Evolutionary conservation across 1,140 invertebrate species (phyloP), one percentile per base, ranked within the genome.

Genomic region (Odontomachus brunneus): DNA sequence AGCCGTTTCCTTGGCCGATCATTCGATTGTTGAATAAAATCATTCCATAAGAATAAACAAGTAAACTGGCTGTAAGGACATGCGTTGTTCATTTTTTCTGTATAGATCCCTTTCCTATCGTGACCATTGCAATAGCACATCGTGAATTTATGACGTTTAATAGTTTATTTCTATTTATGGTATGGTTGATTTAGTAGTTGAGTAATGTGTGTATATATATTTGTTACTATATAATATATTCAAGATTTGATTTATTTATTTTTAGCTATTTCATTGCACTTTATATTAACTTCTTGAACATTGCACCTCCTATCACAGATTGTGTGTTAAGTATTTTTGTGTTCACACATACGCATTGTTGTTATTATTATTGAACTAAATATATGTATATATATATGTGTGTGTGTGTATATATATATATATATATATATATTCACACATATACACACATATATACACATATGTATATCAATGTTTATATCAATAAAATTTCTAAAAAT

Each of bases 301-400:
- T 82, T 78, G 60, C 59, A 76, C 59, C 48, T 76, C 60, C 73
- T 88, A 88, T 88, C 73, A 88, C 86, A 85, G 84, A 83, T 67
- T 81, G 81, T 63, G 49, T 75, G 33, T 22, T 63, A 88, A 57
- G 62, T 69, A 62, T 69, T 73, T 60, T 72, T 73, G 33, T 59
- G 57, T 73, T 24, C 62, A 81, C 44, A 38, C 49, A 0, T 78
- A 78, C 22, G 33, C 11, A 15, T 65, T 24, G 15, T 67, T 33
- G 22, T 51, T 69, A 33, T 69, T 51, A 19, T 74, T 14, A 15
- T 81, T 80, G 48, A 76, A 22, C 14, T 67, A 81, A 53, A n/a
- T 65, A 57, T 24, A 7, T 83, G 62, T 59, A 66, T 59, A n/a
- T 59, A 49, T 59, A 55, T 59, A 53, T 49, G 53, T 65, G 12